These are phyloP conservation scores for Sthenelais limicola DNA, from an alignment of 2,888 invertebrate genomes.

Conservation along the genomic window DNA sequence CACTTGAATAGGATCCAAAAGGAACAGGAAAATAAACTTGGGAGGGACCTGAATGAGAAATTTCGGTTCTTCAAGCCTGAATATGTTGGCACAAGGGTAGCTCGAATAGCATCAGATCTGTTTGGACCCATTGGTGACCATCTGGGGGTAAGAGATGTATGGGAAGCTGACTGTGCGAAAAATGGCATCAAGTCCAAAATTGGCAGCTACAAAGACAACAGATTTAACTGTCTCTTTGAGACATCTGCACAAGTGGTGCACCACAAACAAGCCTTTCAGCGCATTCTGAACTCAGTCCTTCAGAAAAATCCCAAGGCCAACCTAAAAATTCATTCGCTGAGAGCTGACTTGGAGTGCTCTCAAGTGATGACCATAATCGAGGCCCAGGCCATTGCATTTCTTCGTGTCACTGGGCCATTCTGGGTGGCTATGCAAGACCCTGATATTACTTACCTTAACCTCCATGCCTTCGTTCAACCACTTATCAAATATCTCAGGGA, in stretches of 20 bases:
- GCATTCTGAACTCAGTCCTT: conserved; percentile 22
- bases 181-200: too few species aligned
- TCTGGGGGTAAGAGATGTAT: too few species aligned
- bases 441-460: conserved; percentile 45
- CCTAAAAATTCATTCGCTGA: conserved; percentile 44
- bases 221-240: conserved; percentile 51
- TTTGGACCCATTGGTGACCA: too few species aligned
- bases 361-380: conserved; percentile 42
- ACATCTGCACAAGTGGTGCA: conserved; percentile 45
- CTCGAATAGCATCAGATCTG: too few species aligned
- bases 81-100: too few species aligned
- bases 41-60: too few species aligned
- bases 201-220: conserved; percentile 45
- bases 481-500: neutral
- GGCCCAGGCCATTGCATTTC: conserved; percentile 46
- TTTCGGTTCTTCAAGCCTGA: too few species aligned
- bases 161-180: too few species aligned
- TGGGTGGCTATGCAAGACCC: conserved; percentile 45
- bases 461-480: conserved; percentile 28
- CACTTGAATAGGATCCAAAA: too few species aligned
- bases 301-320: conserved; percentile 39
- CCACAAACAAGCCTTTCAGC: conserved; percentile 44
- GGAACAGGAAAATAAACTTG: too few species aligned
- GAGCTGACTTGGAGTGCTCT: conserved; percentile 42
- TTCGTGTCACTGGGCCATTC: conserved; percentile 50